Conservation (phyloP, 2,797 vertebrate genomes). For the Epinephelus awoara region DNA sequence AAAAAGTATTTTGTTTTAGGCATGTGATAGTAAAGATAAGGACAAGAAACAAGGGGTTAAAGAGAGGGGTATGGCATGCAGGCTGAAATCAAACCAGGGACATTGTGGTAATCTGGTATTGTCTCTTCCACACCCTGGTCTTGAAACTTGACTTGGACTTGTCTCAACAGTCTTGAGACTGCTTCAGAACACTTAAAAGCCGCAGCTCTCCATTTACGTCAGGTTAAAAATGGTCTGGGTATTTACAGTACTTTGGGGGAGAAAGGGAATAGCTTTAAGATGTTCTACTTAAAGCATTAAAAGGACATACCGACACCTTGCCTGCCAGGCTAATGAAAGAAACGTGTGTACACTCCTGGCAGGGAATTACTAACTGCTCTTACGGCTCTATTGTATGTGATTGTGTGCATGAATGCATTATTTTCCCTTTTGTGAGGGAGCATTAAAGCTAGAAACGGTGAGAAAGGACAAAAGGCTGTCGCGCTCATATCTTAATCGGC, state of each 20-base stretch:
- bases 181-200: conserved; percentile 14
- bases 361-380: conserved; percentile 2
- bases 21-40: too few relatives aligned
- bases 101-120: not conserved
- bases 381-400: conserved; percentile 22
- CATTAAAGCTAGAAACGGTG: conserved; percentile 39
- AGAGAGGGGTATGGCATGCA: not conserved
- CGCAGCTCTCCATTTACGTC: conserved; percentile 26
- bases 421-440: conserved; percentile 50
- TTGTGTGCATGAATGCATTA: conserved; percentile 37
- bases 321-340: conserved; percentile 52
- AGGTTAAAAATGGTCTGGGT: not conserved
- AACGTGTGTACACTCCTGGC: conserved; percentile 36
- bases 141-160: conserved; percentile 11
- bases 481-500: conserved; percentile 55
- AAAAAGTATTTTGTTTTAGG: too few relatives aligned
- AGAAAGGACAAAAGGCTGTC: conserved; percentile 57
- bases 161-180: too few relatives aligned
- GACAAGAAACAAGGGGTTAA: not conserved
- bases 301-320: conserved; percentile 46
- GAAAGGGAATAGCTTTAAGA: conserved; percentile 44
- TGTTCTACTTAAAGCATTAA: conserved; percentile 45
- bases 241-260: conserved; percentile 10
- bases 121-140: not conserved
- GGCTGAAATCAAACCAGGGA: not conserved